phyloP scores from a whole-genome alignment of 2,797 vertebrate genomes.

The Chloroceryle inda region DNA sequence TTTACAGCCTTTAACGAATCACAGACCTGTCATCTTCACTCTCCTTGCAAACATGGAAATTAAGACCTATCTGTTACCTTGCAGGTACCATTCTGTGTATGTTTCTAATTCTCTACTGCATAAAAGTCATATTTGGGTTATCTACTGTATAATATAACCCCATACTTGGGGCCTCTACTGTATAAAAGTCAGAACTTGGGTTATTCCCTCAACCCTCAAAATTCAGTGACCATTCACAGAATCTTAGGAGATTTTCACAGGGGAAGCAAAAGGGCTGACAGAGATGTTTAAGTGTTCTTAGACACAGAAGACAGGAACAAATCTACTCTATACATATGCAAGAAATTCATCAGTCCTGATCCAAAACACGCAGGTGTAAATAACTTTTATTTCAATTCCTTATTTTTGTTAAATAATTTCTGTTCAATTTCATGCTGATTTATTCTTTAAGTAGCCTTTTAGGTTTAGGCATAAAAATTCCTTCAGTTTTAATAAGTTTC shows the following conservation, averaged over 20 bases:
- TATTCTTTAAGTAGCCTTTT: neutral
- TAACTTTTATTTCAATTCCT: neutral
- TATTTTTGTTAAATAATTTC: neutral
- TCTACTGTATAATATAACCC: too few species aligned
- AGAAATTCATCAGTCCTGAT: neutral
- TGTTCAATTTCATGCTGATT: neutral
- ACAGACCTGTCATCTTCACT: neutral
- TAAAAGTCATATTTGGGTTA: neutral
- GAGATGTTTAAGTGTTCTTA: neutral
- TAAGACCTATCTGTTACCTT: neutral
- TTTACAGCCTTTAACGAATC: neutral
- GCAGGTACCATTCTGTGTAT: neutral
- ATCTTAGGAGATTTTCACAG: neutral
- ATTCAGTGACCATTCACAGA: neutral
- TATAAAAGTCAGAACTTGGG: neutral
- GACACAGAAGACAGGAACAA: neutral
- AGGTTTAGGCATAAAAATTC: neutral
- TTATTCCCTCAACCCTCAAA: neutral
- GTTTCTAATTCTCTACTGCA: neutral
- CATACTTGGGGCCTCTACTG: neutral
- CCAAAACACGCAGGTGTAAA: neutral
- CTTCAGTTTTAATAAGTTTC: neutral
- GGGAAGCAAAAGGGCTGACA: neutral
- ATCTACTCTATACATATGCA: neutral
- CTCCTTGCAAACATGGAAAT: neutral